Evolutionary conservation across 2,113 vertebrate species (phyloP), one percentile per base, ranked within the genome.

Genomic region (Sceloporus undulatus): DNA sequence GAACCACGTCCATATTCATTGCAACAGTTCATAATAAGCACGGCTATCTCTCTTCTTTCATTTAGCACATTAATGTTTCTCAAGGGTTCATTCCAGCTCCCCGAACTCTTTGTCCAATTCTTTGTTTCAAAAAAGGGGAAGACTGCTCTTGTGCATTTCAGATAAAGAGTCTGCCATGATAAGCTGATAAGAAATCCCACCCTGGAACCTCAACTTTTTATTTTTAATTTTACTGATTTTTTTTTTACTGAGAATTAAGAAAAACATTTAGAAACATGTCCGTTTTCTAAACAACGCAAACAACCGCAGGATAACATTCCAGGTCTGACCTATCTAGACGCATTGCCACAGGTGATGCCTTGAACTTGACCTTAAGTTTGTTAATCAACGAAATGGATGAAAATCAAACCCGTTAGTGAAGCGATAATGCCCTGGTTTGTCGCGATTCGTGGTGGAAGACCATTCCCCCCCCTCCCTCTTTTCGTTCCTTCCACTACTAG

Each of bases 331-430:
- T 91, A 80, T 94, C 87, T 94, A 75, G 90, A 94, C 89, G 84
- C 94, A 90, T 92, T 90, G 84, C 75, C 70, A 89, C 88, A 96
- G 93, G 91, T 87, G 90, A 82, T 95, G 87, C 93, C 96, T 96
- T 96, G 96, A 96, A 96, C 94, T 97, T 97, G 97, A 96, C 95
- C 95, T 95, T 93, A 94, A 74, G 74, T 93, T 95, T 96, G 92
- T 92, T 94, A 94, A 95, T 91, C 91, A 90, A 85, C 86, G 79
- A 94, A 93, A 94, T 88, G 91, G 73, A 92, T n/a, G 85, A 86
- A 78, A 78, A 78, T 52, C 56, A 84, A 88, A 66, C 13, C 16
- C 7, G 54, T 40, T 66, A 11, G 29, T 68, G 21, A 9, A 77
- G 23, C 3, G 4, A 48, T 48, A 4, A 5, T 27, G 29, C 13